A percentile compares a stretch with the other conserved stretches of the same genome.
Evolutionary conservation across 2,113 vertebrate genomes (phyloP).

Genomic region (Corythornis madagascariensis): DNA sequence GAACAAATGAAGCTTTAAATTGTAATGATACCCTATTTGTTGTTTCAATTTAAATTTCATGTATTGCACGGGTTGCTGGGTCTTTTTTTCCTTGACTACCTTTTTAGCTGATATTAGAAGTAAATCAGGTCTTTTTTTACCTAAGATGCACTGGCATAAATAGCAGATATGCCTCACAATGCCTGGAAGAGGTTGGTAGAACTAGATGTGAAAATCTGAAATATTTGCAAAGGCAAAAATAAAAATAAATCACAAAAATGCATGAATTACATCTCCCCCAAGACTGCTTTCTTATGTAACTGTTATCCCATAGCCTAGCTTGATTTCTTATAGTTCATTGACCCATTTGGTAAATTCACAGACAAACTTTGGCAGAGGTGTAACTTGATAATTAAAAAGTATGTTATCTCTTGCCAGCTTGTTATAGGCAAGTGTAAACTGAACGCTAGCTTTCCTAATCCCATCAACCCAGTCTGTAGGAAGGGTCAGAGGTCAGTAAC

Average conservation of each 20-base stretch:
- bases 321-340: slow-evolving; percentile 52
- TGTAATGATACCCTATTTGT: neutral
- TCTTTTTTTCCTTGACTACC: neutral
- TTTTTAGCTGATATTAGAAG: neutral
- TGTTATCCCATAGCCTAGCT: neutral
- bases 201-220: neutral
- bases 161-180: neutral
- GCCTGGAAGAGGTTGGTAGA: neutral
- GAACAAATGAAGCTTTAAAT: neutral
- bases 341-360: slow-evolving; percentile 73
- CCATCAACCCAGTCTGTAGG: slow-evolving; percentile 80
- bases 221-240: neutral
- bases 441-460: slow-evolving; percentile 83
- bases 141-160: neutral
- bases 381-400: slow-evolving; percentile 86
- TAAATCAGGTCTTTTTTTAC: neutral
- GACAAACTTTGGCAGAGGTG: slow-evolving; percentile 79
- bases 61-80: neutral
- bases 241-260: neutral
- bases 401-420: slow-evolving; percentile 84
- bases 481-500: slow-evolving; percentile 86
- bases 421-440: slow-evolving; percentile 81
- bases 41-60: neutral
- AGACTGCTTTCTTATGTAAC: slow-evolving; percentile 2
- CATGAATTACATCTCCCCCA: neutral